Percentiles rank a stretch among this genome's conserved stretches.
Evolutionary conservation across 2,113 vertebrate genomes (phyloP).

Genomic region (Scomber scombrus): DNA sequence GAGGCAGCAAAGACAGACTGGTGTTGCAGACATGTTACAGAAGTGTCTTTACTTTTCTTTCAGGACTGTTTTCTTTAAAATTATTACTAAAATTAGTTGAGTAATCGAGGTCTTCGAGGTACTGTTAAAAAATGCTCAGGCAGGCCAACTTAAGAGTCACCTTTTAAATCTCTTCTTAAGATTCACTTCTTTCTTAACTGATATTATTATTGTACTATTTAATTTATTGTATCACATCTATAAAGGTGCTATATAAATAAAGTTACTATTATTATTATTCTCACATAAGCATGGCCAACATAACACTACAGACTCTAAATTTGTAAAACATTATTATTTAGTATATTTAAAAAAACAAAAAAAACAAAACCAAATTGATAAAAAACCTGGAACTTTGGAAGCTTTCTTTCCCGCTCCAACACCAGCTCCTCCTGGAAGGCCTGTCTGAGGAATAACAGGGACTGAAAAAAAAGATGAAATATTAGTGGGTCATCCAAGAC

Average conservation of each 20-base stretch:
- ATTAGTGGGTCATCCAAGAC: slow-evolving; percentile 26
- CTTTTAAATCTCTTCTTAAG: too few relatives aligned
- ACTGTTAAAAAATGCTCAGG: neutral
- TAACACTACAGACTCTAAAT: neutral
- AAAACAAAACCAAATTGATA: slow-evolving; percentile 8
- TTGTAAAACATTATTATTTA: neutral
- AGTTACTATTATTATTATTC: neutral
- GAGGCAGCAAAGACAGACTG: too few relatives aligned
- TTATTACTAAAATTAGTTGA: too few relatives aligned
- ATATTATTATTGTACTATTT: too few relatives aligned
- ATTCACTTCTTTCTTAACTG: too few relatives aligned
- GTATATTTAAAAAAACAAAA: neutral
- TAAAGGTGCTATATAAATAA: neutral
- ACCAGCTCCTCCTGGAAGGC: slow-evolving; percentile 79
- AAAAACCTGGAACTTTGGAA: slow-evolving; percentile 86
- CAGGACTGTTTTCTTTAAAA: too few relatives aligned
- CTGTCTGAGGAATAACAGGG: slow-evolving; percentile 85
- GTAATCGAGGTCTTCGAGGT: too few relatives aligned
- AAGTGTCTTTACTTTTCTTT: neutral
- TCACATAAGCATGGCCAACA: neutral
- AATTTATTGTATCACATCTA: too few relatives aligned
- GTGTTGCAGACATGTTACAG: neutral
- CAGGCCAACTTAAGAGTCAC: too few relatives aligned
- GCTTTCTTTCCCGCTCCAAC: slow-evolving; percentile 79
- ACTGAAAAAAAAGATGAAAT: slow-evolving; percentile 57